Percentiles rank a stretch among this genome's conserved stretches.
These are phyloP conservation scores for Sycobia sp. DNA, from an alignment of 1,140 invertebrate genomes.

Conservation along the genomic window DNA sequence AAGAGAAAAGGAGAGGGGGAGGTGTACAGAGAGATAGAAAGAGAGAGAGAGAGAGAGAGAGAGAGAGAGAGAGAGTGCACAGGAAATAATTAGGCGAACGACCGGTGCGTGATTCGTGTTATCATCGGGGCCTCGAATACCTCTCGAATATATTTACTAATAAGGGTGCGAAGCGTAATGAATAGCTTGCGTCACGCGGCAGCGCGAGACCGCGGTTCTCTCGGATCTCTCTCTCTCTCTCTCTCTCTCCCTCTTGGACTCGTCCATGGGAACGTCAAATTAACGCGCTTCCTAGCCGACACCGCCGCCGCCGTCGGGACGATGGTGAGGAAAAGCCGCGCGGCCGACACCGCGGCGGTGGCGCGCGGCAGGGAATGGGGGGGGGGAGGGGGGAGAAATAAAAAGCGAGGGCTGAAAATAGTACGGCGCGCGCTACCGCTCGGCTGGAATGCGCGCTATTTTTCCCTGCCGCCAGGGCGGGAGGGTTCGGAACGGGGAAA, in stretches of 20 bases:
- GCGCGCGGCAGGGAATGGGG: background rate
- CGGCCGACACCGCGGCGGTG: too few relatives aligned
- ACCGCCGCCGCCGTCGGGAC: too few relatives aligned
- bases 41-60: background rate
- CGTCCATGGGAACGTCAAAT: constrained; percentile 16
- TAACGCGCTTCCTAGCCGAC: constrained; percentile 4
- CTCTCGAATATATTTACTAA: constrained; percentile 19
- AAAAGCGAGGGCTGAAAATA: too few relatives aligned
- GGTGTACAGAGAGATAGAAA: background rate
- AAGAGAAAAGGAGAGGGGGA: background rate
- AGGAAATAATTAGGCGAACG: constrained; percentile 27
- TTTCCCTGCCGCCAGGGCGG: background rate
- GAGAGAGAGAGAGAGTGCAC: background rate
- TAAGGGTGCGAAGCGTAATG: constrained; percentile 10
- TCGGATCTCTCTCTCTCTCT: too few relatives aligned
- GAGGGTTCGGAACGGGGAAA: background rate
- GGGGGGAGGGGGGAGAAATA: background rate
- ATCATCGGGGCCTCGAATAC: background rate
- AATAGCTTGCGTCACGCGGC: background rate
- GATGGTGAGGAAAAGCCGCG: too few relatives aligned
- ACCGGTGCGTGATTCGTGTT: constrained; percentile 3
- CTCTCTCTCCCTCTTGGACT: too few relatives aligned
- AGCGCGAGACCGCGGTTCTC: background rate
- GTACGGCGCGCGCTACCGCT: too few relatives aligned
- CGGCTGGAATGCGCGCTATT: too few relatives aligned